phyloP scores from a whole-genome alignment of 2,888 invertebrate genomes.

The Lycaena phlaeas region DNA sequence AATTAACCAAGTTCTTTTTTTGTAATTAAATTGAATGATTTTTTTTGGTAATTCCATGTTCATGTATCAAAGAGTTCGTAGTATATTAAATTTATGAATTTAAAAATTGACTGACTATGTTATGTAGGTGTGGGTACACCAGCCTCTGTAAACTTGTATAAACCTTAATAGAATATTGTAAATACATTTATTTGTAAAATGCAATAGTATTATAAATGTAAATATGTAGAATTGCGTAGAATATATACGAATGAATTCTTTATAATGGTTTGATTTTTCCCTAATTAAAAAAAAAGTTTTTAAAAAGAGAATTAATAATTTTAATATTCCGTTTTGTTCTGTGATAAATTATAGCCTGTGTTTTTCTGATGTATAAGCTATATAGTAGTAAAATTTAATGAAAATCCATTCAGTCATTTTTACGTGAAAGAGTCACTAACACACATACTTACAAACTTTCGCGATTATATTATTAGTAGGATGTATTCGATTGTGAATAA shows the following conservation, averaged over 20 bases:
- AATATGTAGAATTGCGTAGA: conserved; percentile 25
- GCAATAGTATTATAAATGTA: conserved; percentile 20
- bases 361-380: no score
- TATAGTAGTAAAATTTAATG: no score
- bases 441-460: not conserved
- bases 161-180: conserved; percentile 28
- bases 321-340: not conserved
- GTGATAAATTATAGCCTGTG: not conserved
- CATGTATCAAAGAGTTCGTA: conserved; percentile 14
- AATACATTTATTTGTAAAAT: conserved; percentile 13
- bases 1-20: no score
- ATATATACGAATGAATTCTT: conserved; percentile 34
- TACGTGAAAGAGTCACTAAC: no score
- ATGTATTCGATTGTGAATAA: not conserved
- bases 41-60: not conserved
- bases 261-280: conserved; percentile 18
- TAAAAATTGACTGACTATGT: conserved; percentile 47
- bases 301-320: not conserved
- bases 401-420: no score
- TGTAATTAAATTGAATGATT: no score
- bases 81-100: conserved; percentile 19
- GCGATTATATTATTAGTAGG: not conserved
- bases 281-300: not conserved
- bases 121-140: conserved; percentile 11
- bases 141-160: conserved; percentile 25